phyloP scores from a whole-genome alignment of 2,797 vertebrate genomes.

The Microctenopoma steveboyesi region DNA sequence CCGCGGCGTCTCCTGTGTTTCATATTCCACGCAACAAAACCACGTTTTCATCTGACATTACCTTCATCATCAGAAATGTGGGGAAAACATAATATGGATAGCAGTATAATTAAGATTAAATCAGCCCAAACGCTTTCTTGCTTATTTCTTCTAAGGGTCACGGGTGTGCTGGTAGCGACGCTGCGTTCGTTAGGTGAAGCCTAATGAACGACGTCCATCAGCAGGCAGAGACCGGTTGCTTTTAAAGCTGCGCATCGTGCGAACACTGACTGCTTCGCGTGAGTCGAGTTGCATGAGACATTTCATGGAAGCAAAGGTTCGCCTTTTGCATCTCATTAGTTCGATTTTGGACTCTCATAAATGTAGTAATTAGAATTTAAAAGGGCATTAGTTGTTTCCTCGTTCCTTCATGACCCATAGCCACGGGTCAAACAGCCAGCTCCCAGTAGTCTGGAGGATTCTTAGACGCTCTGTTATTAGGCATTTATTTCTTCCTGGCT shows the following conservation, averaged over 20 bases:
- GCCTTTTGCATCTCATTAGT: constrained; percentile 29
- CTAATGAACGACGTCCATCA: too few species aligned
- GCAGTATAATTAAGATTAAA: too few species aligned
- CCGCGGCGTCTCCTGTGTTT: too few species aligned
- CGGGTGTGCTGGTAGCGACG: neutral
- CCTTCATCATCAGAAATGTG: too few species aligned
- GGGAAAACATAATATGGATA: too few species aligned
- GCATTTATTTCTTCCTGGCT: neutral
- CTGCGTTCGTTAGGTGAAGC: neutral
- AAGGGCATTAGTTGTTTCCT: neutral
- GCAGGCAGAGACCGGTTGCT: too few species aligned
- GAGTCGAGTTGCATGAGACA: neutral
- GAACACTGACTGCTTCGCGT: neutral
- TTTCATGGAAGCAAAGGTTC: constrained; percentile 9
- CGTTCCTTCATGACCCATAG: neutral
- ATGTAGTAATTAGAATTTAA: constrained; percentile 34
- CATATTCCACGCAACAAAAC: too few species aligned
- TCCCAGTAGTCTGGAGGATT: neutral
- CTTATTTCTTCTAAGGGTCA: neutral
- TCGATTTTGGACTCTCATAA: constrained; percentile 5
- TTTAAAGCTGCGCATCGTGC: too few species aligned
- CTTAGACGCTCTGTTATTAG: neutral
- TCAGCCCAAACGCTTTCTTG: neutral
- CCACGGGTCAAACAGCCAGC: constrained; percentile 4
- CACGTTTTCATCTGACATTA: too few species aligned